Percentiles rank a stretch among this genome's conserved stretches.
These are phyloP conservation scores for Sakesphorus luctuosus DNA, from an alignment of 2,113 vertebrate species.

Conservation along the genomic window DNA sequence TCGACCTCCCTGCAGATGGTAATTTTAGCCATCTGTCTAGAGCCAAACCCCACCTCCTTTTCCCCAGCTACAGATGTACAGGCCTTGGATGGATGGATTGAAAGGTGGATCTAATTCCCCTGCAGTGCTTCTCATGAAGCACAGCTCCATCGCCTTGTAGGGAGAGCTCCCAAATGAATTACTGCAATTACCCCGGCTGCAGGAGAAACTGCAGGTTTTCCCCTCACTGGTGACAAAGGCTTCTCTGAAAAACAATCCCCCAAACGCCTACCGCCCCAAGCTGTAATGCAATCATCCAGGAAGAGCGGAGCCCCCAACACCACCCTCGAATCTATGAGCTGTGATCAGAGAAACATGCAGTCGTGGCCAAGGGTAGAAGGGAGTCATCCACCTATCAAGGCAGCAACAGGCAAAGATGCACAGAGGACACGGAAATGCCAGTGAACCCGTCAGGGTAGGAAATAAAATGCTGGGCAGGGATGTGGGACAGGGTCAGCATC, in stretches of 20 bases:
- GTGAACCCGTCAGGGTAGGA: neutral
- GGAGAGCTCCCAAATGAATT: neutral
- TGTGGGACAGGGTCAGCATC: neutral
- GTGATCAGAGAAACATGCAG: neutral
- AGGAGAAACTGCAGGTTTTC: neutral
- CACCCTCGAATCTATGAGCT: neutral
- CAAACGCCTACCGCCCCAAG: neutral
- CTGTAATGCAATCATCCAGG: neutral
- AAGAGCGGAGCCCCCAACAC: neutral
- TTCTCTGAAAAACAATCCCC: neutral
- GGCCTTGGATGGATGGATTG: neutral
- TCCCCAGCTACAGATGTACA: neutral
- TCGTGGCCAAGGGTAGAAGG: neutral
- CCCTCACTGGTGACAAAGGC: neutral
- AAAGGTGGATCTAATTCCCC: neutral
- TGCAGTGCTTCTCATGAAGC: rapidly evolving
- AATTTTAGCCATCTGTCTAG: neutral
- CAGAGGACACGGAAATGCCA: neutral
- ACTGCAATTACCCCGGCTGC: neutral
- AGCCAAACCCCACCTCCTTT: neutral
- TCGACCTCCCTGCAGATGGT: rapidly evolving
- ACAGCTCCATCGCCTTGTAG: neutral
- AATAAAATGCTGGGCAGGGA: neutral
- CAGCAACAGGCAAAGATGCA: neutral
- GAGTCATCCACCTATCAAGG: neutral